Percentiles rank a stretch among this genome's conserved stretches.
These are phyloP conservation scores for Danio aesculapii DNA, from an alignment of 2,797 vertebrate genomes.

Conservation along the genomic window DNA sequence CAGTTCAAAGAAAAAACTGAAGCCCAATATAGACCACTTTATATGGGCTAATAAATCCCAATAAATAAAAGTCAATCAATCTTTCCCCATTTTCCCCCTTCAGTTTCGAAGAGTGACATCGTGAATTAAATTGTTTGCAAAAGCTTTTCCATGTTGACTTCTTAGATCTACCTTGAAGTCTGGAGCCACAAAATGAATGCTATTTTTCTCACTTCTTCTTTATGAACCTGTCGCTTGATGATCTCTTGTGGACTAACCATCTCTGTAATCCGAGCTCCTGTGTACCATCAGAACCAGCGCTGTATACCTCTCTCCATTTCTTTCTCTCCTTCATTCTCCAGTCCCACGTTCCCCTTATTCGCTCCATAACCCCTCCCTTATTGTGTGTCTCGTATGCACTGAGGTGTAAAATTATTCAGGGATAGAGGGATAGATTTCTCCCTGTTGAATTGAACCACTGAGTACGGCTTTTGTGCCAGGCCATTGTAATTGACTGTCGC, in stretches of 20 bases:
- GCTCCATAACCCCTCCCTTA: constrained; percentile 41
- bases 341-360: constrained; percentile 23
- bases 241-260: background rate
- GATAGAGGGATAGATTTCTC: constrained; percentile 77
- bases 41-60: background rate
- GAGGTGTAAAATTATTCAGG: constrained; percentile 86
- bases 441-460: constrained; percentile 58
- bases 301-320: background rate
- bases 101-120: background rate
- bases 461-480: constrained; percentile 62
- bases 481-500: constrained; percentile 58
- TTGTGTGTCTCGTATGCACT: constrained; percentile 78
- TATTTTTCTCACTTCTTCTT: background rate
- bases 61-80: background rate
- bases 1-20: background rate
- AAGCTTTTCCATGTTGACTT: background rate
- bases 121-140: background rate
- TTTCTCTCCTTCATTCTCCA: background rate
- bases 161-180: background rate
- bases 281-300: background rate
- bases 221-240: background rate
- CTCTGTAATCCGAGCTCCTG: background rate
- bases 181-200: background rate
- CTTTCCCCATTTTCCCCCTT: background rate
- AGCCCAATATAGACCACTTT: background rate